Conservation (phyloP, 2,888 invertebrate species). For the Thymelicus acteon region DNA sequence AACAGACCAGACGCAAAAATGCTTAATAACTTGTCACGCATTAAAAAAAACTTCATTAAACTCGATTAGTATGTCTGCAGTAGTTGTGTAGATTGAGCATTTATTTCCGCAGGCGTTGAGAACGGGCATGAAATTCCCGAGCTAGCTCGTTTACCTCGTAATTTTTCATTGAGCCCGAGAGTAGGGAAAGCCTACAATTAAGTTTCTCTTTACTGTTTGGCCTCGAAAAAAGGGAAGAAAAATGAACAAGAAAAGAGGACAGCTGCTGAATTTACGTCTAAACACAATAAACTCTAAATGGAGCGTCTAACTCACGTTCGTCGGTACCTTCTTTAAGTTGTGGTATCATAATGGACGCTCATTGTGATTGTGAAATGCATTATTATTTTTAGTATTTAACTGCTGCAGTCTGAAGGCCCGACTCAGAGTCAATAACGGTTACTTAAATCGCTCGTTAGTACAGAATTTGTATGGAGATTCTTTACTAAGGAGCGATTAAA, state of each 20-base stretch:
- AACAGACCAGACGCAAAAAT: too few species aligned
- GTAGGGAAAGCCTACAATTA: conserved; percentile 83
- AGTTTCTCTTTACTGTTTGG: conserved; percentile 83
- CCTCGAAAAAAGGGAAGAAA: conserved; percentile 74
- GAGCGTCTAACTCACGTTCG: conserved; percentile 1
- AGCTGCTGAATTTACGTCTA: conserved; percentile 55
- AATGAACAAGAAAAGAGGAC: conserved; percentile 79
- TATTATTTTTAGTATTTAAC: too few species aligned
- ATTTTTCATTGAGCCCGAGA: conserved; percentile 84
- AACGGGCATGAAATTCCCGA: conserved; percentile 77
- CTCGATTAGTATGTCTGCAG: conserved; percentile 46
- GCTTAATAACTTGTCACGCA: background rate
- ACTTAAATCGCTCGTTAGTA: too few species aligned
- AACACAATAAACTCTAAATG: conserved; percentile 20
- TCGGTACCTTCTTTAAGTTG: background rate
- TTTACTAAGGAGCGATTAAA: too few species aligned
- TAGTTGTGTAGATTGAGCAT: conserved; percentile 60
- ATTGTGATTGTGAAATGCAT: background rate
- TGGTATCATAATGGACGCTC: background rate
- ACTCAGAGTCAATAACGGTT: too few species aligned
- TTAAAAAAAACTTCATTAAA: background rate
- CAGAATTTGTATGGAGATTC: too few species aligned
- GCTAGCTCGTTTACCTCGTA: conserved; percentile 83
- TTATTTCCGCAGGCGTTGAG: conserved; percentile 67
- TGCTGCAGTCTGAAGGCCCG: too few species aligned